phyloP scores from a whole-genome alignment of 2,888 invertebrate species.

The Teinopalpus imperialis region DNA sequence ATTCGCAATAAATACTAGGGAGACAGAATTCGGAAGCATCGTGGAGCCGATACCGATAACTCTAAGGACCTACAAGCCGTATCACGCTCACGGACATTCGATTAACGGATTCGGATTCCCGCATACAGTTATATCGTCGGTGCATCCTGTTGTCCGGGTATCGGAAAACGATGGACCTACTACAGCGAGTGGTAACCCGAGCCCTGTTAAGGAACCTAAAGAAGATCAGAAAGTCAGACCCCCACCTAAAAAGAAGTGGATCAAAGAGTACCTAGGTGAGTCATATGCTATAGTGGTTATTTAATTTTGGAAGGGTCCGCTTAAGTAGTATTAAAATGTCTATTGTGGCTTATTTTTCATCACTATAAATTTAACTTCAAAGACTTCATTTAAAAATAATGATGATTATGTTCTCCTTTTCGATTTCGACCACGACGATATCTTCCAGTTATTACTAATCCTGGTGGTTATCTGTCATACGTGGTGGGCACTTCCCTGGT shows the following conservation, averaged over 20 bases:
- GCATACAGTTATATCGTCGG: slow-evolving; percentile 38
- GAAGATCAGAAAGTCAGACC: slow-evolving; percentile 59
- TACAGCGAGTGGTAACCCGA: slow-evolving; percentile 44
- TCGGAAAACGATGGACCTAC: slow-evolving; percentile 46
- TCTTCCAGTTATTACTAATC: no score
- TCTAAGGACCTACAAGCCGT: slow-evolving; percentile 60
- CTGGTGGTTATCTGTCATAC: no score
- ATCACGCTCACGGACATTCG: slow-evolving; percentile 46
- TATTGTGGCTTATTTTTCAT: no score
- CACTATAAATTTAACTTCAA: no score
- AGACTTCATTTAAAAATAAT: no score
- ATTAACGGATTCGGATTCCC: slow-evolving; percentile 53
- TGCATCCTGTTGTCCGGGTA: slow-evolving; percentile 43
- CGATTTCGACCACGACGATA: no score
- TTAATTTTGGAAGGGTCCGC: no score
- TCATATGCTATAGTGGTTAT: no score
- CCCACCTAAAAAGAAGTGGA: slow-evolving; percentile 89
- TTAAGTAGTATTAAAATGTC: no score
- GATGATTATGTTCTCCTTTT: no score
- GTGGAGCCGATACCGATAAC: slow-evolving; percentile 68
- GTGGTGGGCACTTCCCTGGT: no score
- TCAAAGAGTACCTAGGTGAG: slow-evolving; percentile 85
- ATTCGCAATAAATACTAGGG: slow-evolving; percentile 67
- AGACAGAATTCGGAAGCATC: slow-evolving; percentile 68
- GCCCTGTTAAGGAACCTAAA: slow-evolving; percentile 48